Evolutionary conservation across 2,113 vertebrate species (phyloP).

Genomic region (Apteryx mantelli): DNA sequence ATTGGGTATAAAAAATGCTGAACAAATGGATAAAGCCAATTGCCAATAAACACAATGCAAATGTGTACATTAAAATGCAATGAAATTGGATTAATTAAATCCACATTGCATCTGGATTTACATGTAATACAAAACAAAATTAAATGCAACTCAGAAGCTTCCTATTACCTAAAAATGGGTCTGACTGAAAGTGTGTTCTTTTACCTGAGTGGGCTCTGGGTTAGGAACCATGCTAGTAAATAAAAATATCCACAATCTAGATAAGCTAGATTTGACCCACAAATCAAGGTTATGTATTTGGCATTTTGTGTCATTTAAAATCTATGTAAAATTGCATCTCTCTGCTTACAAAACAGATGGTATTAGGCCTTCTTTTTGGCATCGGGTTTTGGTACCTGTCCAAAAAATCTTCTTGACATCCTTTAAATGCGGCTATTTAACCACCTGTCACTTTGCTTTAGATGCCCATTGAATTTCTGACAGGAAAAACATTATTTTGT

Average conservation of each 20-base stretch:
- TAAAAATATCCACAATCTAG: background rate
- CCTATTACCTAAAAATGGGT: background rate
- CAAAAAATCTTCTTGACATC: conserved; percentile 76
- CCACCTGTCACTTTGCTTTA: conserved; percentile 73
- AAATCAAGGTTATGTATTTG: conserved; percentile 28
- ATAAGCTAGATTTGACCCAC: conserved; percentile 23
- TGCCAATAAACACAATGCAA: conserved; percentile 63
- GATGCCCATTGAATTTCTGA: conserved; percentile 73
- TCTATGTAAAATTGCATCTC: conserved; percentile 25
- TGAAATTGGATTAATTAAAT: conserved; percentile 66
- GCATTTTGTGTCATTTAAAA: background rate
- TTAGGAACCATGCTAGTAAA: background rate
- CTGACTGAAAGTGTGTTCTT: background rate
- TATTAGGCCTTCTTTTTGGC: conserved; percentile 72
- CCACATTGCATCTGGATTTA: conserved; percentile 57
- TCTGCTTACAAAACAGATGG: conserved; percentile 67
- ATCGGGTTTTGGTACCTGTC: conserved; percentile 72
- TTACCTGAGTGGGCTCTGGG: background rate
- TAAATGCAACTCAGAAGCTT: conserved; percentile 3
- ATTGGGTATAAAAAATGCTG: conserved; percentile 36
- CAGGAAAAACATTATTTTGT: conserved; percentile 77
- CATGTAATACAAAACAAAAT: conserved; percentile 22
- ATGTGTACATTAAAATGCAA: conserved; percentile 66
- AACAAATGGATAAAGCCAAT: conserved; percentile 55
- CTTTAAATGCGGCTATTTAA: conserved; percentile 75